Evolutionary conservation across 2,888 invertebrate species (phyloP).

Genomic region (Volucella inanis): DNA sequence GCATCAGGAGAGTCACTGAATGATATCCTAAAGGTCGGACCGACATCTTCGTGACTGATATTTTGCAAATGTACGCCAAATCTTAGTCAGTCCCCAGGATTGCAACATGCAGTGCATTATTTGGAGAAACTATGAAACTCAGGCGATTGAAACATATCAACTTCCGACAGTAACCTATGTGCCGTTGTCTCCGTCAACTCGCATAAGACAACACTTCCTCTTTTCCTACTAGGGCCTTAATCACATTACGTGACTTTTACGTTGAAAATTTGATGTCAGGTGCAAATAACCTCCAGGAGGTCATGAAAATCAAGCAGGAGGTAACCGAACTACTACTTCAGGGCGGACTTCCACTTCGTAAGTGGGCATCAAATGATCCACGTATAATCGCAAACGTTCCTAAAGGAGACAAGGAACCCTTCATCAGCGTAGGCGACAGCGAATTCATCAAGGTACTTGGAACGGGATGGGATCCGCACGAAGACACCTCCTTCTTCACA

Average conservation of each 20-base stretch:
- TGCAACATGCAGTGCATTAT: constrained; percentile 23
- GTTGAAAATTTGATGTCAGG: constrained; percentile 63
- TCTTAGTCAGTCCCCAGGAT: constrained; percentile 17
- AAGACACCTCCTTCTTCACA: constrained; percentile 40
- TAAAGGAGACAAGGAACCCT: background rate
- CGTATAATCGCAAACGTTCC: constrained; percentile 14
- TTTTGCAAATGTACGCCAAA: constrained; percentile 23
- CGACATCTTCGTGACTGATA: constrained; percentile 31
- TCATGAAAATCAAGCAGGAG: constrained; percentile 18
- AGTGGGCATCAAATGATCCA: constrained; percentile 39
- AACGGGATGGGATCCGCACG: constrained; percentile 53
- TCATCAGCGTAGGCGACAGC: constrained; percentile 34
- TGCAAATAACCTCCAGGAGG: constrained; percentile 31
- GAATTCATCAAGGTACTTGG: constrained; percentile 41
- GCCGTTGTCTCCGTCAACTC: too few species aligned
- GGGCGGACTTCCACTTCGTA: constrained; percentile 39
- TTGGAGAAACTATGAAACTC: constrained; percentile 31
- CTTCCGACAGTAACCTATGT: constrained; percentile 57
- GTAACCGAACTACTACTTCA: constrained; percentile 16
- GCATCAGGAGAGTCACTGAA: constrained; percentile 23
- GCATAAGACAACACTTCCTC: background rate
- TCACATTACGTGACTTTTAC: constrained; percentile 36
- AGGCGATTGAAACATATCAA: constrained; percentile 33
- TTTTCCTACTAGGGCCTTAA: constrained; percentile 18
- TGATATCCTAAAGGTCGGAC: constrained; percentile 32